phyloP scores from a whole-genome alignment of 2,113 vertebrate genomes.

The Tichodroma muraria region DNA sequence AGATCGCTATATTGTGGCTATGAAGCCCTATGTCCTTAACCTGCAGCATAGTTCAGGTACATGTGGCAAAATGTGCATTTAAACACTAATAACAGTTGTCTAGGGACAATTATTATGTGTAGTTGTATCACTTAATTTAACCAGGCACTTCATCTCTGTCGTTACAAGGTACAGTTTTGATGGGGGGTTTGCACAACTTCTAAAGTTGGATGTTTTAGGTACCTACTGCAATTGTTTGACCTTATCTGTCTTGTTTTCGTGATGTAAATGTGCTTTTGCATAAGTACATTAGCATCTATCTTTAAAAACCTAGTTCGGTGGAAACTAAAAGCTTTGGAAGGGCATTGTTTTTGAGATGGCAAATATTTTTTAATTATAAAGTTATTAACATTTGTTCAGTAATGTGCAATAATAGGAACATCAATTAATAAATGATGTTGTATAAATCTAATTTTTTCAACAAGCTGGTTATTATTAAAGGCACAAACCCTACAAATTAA shows the following conservation, averaged over 20 bases:
- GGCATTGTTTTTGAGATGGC: not conserved
- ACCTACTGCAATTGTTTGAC: not conserved
- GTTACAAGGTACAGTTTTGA: not conserved
- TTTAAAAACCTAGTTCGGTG: not conserved
- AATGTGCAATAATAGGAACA: not conserved
- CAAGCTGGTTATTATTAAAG: not conserved
- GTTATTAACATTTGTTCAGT: not conserved
- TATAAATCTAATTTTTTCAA: not conserved
- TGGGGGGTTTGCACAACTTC: not conserved
- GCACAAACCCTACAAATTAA: not conserved
- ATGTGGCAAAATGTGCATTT: not conserved
- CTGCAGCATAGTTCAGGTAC: slow-evolving; percentile 81
- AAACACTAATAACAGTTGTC: not conserved
- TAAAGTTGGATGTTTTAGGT: not conserved
- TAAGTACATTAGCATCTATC: not conserved
- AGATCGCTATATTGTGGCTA: slow-evolving; percentile 83
- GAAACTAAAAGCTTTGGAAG: not conserved
- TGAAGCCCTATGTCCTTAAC: slow-evolving; percentile 89
- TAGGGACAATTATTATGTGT: not conserved
- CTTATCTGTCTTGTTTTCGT: not conserved
- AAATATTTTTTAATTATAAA: not conserved
- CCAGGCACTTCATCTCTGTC: not conserved
- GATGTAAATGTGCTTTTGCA: not conserved
- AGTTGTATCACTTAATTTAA: not conserved
- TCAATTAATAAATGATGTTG: not conserved